phyloP scores from a whole-genome alignment of 2,888 invertebrate genomes.

The Leptopterna dolabrata region DNA sequence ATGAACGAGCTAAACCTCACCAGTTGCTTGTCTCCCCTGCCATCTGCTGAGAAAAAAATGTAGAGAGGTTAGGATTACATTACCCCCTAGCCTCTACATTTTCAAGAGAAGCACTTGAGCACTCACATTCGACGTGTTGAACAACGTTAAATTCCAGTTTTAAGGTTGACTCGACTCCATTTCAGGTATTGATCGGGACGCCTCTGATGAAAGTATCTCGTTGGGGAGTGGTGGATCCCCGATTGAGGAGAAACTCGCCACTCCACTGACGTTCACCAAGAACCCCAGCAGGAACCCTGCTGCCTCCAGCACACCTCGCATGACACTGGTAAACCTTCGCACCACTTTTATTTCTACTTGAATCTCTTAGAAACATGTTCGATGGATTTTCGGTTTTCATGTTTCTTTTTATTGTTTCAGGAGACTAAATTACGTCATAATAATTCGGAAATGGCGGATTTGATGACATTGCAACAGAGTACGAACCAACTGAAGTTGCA shows the following conservation, averaged over 20 bases:
- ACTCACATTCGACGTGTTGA: no score
- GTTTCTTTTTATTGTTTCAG: background rate
- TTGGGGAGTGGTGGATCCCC: constrained; percentile 21
- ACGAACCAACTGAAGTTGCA: constrained; percentile 56
- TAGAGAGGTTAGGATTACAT: no score
- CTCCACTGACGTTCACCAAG: background rate
- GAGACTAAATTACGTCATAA: constrained; percentile 5
- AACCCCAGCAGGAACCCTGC: constrained; percentile 1
- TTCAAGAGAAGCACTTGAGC: no score
- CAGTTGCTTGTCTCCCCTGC: no score
- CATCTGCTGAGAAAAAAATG: no score
- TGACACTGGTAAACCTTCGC: constrained; percentile 8
- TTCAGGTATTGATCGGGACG: constrained; percentile 19
- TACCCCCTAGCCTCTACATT: no score
- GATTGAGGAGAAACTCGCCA: constrained; percentile 1
- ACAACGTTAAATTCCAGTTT: no score
- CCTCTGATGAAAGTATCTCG: background rate
- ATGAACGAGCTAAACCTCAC: no score
- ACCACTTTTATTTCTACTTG: background rate
- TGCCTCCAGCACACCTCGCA: constrained; percentile 50
- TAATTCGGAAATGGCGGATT: constrained; percentile 33
- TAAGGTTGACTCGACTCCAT: background rate
- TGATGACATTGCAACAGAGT: constrained; percentile 49
- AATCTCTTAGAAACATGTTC: background rate
- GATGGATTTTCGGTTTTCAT: background rate